phyloP scores from a whole-genome alignment of 2,113 vertebrate genomes.

The Diadophis punctatus region DNA sequence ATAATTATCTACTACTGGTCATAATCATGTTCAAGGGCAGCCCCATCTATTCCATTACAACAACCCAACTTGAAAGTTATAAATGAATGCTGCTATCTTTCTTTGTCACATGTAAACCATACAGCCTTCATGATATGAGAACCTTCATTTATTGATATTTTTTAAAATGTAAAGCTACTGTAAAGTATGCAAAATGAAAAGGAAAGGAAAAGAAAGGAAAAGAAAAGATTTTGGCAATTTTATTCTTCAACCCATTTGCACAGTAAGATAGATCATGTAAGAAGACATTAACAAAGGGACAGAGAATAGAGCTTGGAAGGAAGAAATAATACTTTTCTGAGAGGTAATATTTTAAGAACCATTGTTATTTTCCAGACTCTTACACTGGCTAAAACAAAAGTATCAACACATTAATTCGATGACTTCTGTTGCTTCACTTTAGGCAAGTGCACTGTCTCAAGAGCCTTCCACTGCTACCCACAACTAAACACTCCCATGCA shows the following conservation, averaged over 20 bases:
- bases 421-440: background rate
- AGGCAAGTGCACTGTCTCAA: background rate
- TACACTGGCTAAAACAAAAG: background rate
- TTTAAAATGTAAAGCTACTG: background rate
- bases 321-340: background rate
- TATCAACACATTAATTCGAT: background rate
- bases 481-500: constrained; percentile 14
- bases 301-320: background rate
- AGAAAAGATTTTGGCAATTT: background rate
- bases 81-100: background rate
- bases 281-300: background rate
- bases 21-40: background rate
- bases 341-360: background rate
- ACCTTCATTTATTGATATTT: background rate
- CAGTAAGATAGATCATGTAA: background rate
- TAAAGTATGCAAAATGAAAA: background rate
- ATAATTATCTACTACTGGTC: background rate
- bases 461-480: background rate
- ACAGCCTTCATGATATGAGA: background rate
- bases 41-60: background rate
- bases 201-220: background rate
- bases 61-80: background rate
- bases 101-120: background rate
- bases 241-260: background rate
- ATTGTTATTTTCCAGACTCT: background rate